Base-by-base conservation (phyloP, 1,140 invertebrate genomes). In the Dermatophagoides farinae region DNA sequence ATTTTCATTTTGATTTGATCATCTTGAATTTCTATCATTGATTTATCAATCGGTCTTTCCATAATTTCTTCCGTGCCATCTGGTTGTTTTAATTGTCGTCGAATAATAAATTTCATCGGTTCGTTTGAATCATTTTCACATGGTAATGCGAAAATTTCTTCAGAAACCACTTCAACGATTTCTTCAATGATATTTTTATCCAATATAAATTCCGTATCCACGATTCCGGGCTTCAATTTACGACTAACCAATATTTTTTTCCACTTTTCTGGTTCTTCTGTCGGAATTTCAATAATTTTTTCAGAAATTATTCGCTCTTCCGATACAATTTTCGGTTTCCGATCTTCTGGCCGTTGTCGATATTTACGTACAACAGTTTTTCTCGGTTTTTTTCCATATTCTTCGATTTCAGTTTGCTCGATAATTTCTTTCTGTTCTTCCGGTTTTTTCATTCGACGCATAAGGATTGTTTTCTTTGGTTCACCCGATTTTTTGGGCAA, bases 281-380 rank as follows among this genome's bases (percentile, higher is more conserved):
- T 23, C 6, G 60, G 63, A 38, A 52, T 60, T 47, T 53, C 22
- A 52, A 52, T 22, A 52, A 31, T 20, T 22, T 52, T 52, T 6
- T 52, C 20, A 6, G 10, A 5, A 52, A 52, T 8, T 9, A 52
- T 52, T 31, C 8, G 10, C 20, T 46, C 20, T 18, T 31, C 31
- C 8, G 31, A 31, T 8, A 31, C 2, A 2, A 31, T 4, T 31
- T 31, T 31, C 8, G 31, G 31, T 31, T 31, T 31, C 22, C 8
- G 6, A n/a, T 22, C 20, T 12, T 6, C 50, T 6, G 20, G 6
- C 10, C 6, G 12, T 31, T 31, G 14, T 14, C 14, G 14, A 14
- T 52, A n/a, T 6, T 52, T 22, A 52, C 18, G 20, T 12, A 52
- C 18, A 6, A 14, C 18, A 52, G 14, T 52, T 8, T 52, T 59